Base-by-base conservation (phyloP, 2,888 invertebrate genomes). In the Schrankia costaestrigalis region DNA sequence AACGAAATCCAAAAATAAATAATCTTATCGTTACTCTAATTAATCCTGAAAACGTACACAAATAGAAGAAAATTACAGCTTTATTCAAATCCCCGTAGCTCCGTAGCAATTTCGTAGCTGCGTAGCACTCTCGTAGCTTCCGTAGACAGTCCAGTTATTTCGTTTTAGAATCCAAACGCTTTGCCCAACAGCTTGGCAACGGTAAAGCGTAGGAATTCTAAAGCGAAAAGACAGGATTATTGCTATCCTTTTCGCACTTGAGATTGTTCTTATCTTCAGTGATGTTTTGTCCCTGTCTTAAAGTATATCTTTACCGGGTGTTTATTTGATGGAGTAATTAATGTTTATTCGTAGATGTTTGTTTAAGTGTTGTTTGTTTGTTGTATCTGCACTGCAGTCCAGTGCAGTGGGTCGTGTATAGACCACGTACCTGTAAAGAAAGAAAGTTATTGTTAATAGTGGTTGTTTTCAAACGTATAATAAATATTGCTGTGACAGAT, bases 151-250 rank as follows among this genome's bases (percentile, higher is more conserved):
- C 31, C 74, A 71, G 80, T 69, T 72, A 89, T 90, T 92, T 89
- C 81, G 95, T 94, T 95, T 95, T 94, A 95, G 95, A 95, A 95
- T 95, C 95, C 95, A 94, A 95, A 95, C 95, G 95, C 95, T 95
- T 95, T 95, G 93, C 95, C 95, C 80, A 90, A 90, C 78, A 82
- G 72, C 83, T 80, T 79, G 86, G 86, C 85, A 86, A 93, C 93
- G 94, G 95, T 95, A 95, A 95, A 95, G 95, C 95, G 95, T 95
- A 95, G 95, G 95, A 95, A 95, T 95, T 95, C 95, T 95, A 95
- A 95, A 94, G 89, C 93, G 84, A 91, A 92, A 90, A 61, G 38
- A 67, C 76, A 54, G 73, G 63, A 57, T 39, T 43, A 17, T 10
- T 22, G 10, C 15, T 26, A 15, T 59, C 46, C 33, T 33, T 30